Base-by-base conservation (phyloP, 2,113 vertebrate genomes). In the Sphyrna mokarran region DNA sequence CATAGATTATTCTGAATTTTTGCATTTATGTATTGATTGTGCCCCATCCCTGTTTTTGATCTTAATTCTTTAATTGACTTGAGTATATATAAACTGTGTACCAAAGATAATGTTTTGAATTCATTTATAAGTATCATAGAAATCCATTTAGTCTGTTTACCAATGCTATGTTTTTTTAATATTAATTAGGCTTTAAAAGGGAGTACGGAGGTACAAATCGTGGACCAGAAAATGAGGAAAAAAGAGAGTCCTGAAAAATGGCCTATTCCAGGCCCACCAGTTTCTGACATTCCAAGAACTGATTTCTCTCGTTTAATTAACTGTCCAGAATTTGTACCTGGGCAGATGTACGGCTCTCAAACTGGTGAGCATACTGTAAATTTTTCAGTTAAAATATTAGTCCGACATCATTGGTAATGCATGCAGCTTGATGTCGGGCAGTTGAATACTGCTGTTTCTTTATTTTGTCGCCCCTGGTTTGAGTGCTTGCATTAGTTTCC, bases 261-360 rank as follows among this genome's bases (percentile, higher is more conserved):
- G 99, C 99, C 99, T 26, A 99, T 99, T 96, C 98, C 98, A 0
- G 97, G 97, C 18, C 98, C 98, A 10, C 95, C 97, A 96, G 68
- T 96, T 1, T 97, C 97, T 63, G 98, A 97, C 18, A 97, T 98
- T 66, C 98, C 98, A 26, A 98, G 97, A 0, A 99, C 99, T 1
- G 99, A 99, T 97, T 99, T 99, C 96, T 98, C 98, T 91, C 98
- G 98, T 96, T 98, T 99, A 96, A 98, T 99, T 96, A 97, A 99
- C 96, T 99, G 99, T 94, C 98, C 99, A 0, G 99, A 99, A 97
- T 99, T 99, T 40, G 96, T 99, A 96, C 99, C 99, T 43, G 98
- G 99, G 91, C 98, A 98, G 96, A 97, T 97, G 63, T 97, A 98
- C 97, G 97, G 96, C 96, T 97, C 98, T 68, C 96, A 97, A 11